Evolutionary conservation across 2,888 invertebrate genomes (phyloP), one percentile per base, ranked within the genome.

Genomic region (Nipponacmea schrenckii): DNA sequence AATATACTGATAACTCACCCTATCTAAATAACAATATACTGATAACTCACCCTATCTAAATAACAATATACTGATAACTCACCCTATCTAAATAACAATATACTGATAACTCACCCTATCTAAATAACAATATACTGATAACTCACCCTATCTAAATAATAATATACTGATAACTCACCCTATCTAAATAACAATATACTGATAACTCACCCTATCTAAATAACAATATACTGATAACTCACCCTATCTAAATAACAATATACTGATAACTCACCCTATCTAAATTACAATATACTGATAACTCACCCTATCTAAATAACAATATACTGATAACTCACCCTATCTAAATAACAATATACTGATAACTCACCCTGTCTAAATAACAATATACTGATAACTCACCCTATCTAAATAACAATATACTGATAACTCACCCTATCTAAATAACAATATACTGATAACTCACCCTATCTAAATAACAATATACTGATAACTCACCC

Each of bases 61-160:
- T 84, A 39, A 39, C 3, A 39, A 5, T 5, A 10, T 5, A 8
- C 8, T 1, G 15, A 10, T 24, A 27, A 79, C 85, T 74, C 74
- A 89, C 89, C 79, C 88, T 81, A 70, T 85, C 84, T 26, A 83
- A 78, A 75, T 84, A 39, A 39, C 3, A 39, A 5, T 5, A 10
- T 5, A 8, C 8, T 1, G 15, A 10, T 24, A 27, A 79, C 85
- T 74, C 74, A 89, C 89, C 79, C 88, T 81, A 70, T 85, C 84
- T 26, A 83, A 78, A 75, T 84, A 39, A 39, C 3, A 39, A 5
- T 5, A 10, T 5, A 8, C 8, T 1, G 15, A 10, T 24, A 27
- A 79, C 85, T 74, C 74, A 89, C 89, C 79, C 88, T 81, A 70
- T 85, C 84, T 26, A 83, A 78, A 75, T 84, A n/a, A n/a, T n/a